Percentiles rank a stretch among this genome's conserved stretches.
phyloP scores from a whole-genome alignment of 2,888 invertebrate species.

The Sphaerophoria rueppellii region DNA sequence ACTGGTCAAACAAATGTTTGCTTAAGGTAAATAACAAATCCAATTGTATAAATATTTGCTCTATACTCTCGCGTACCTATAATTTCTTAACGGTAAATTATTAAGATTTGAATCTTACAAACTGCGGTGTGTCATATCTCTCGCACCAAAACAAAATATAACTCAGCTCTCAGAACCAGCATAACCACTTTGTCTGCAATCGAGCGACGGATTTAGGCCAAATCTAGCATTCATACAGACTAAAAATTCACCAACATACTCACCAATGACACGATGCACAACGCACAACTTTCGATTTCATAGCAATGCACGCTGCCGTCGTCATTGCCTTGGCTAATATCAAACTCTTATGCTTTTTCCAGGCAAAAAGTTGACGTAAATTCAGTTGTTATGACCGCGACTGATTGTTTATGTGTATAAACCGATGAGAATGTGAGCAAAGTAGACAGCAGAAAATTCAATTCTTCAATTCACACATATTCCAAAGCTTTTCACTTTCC shows the following conservation, averaged over 20 bases:
- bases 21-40: conserved; percentile 11
- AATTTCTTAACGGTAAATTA: conserved; percentile 1
- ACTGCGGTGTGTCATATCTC: conserved; percentile 26
- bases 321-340: conserved; percentile 25
- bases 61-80: not conserved
- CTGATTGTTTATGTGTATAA: conserved; percentile 42
- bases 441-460: conserved; percentile 27
- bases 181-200: conserved; percentile 51
- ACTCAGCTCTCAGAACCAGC: conserved; percentile 54
- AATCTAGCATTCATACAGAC: conserved; percentile 54
- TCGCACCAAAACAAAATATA: conserved; percentile 61
- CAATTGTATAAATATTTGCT: conserved; percentile 4
- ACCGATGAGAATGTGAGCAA: conserved; percentile 4
- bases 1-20: not conserved
- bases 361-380: conserved; percentile 39
- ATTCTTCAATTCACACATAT: conserved; percentile 32
- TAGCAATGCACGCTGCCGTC: conserved; percentile 12
- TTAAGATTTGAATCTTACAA: not conserved
- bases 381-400: conserved; percentile 47
- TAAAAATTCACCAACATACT: conserved; percentile 65
- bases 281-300: conserved; percentile 67
- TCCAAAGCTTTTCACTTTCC: conserved; percentile 62
- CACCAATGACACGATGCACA: conserved; percentile 35
- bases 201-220: conserved; percentile 64
- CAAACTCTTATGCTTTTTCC: conserved; percentile 13